A percentile compares a stretch with the other conserved stretches of the same genome.
These are phyloP conservation scores for Hanleya hanleyi DNA, from an alignment of 2,888 invertebrate species.

Conservation along the genomic window DNA sequence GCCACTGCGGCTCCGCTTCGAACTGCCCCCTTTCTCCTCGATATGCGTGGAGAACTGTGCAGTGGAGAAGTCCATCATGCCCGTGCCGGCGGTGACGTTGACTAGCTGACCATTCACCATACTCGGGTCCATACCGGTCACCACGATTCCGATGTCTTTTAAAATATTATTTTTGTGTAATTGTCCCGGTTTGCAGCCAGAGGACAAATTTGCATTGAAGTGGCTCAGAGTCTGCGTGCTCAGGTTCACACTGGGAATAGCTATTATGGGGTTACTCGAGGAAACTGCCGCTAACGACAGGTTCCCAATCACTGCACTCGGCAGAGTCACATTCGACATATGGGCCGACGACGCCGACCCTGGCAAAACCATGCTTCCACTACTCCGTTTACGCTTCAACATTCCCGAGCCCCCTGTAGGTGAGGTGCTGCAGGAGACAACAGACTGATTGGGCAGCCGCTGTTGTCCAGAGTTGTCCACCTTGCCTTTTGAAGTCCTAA, in stretches of 20 bases:
- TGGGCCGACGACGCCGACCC: neutral
- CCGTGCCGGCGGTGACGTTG: constrained; percentile 55
- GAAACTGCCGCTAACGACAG: constrained; percentile 35
- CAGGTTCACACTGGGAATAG: constrained; percentile 53
- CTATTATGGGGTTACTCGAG: constrained; percentile 42
- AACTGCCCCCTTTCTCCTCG: constrained; percentile 36
- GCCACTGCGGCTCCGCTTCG: neutral
- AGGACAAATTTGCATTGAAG: constrained; percentile 48
- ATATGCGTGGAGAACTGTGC: constrained; percentile 33
- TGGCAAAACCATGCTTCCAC: neutral
- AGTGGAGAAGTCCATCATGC: constrained; percentile 45
- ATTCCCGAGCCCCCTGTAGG: neutral
- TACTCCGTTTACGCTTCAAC: neutral
- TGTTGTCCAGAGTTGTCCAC: constrained; percentile 35
- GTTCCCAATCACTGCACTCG: neutral
- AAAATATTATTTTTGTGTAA: constrained; percentile 53
- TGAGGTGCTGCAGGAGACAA: constrained; percentile 16
- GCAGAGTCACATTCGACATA: neutral
- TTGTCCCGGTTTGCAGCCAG: constrained; percentile 8
- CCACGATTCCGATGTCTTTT: constrained; percentile 46
- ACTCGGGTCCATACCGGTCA: constrained; percentile 56
- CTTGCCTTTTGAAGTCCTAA: constrained; percentile 46
- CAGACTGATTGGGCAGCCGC: constrained; percentile 29
- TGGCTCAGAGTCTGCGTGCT: constrained; percentile 47
- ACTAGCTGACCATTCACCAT: constrained; percentile 63